Percentiles rank a stretch among this genome's conserved stretches.
These are phyloP conservation scores for Sinodicranocentrus sp. DNA, from an alignment of 2,888 invertebrate species.

Conservation along the genomic window DNA sequence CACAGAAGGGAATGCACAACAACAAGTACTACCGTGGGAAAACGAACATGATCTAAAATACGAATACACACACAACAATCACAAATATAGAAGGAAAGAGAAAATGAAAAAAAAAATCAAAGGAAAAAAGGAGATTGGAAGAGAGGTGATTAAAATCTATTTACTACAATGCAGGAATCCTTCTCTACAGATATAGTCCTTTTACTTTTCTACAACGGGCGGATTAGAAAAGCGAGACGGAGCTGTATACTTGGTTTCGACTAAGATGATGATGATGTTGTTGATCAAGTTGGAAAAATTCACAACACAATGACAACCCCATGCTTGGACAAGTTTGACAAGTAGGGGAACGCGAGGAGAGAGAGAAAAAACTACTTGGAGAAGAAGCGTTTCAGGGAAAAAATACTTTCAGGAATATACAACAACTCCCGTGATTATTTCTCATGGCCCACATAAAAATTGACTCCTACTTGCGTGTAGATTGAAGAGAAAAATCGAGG, in stretches of 20 bases:
- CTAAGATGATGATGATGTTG: neutral
- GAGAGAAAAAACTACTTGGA: neutral
- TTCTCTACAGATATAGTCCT: neutral
- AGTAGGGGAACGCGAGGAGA: neutral
- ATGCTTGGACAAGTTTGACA: neutral
- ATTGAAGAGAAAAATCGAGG: conserved; percentile 3
- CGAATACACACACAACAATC: conserved; percentile 12
- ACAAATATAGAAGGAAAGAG: neutral
- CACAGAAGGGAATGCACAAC: neutral
- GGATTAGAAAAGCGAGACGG: too few species aligned
- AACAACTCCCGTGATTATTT: conserved; percentile 57
- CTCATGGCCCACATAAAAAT: conserved; percentile 58
- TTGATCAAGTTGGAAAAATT: neutral
- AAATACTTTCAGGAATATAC: conserved; percentile 43
- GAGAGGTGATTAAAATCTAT: conserved; percentile 45
- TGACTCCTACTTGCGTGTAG: conserved; percentile 54
- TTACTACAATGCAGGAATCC: conserved; percentile 27
- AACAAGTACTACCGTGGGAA: neutral
- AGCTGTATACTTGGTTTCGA: neutral
- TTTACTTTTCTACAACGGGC: too few species aligned
- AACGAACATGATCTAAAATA: neutral
- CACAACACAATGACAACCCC: conserved; percentile 15
- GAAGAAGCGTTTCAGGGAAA: conserved; percentile 9
- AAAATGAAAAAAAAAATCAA: neutral
- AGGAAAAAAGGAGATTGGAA: conserved; percentile 3